Evolutionary conservation across 1,140 invertebrate species (phyloP), one percentile per base, ranked within the genome.

Genomic region (Monochamus saltuarius): DNA sequence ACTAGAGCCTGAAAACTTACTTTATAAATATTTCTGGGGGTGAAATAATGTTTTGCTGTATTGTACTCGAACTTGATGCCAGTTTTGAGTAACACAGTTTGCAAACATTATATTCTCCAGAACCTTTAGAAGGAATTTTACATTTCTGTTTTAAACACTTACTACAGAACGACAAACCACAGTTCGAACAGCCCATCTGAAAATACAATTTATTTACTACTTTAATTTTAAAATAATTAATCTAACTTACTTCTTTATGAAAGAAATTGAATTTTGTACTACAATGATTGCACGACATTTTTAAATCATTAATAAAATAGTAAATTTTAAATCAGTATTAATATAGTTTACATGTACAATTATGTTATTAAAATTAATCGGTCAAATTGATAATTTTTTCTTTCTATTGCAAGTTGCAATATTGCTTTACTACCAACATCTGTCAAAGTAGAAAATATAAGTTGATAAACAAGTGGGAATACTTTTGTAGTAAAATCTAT

Each of bases 151-250:
- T 82, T 40, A 87, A 72, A 73, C 85, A 87, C 72, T 84, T 86
- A 61, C 78, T 80, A 68, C 85, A 87, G 66, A 82, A 86, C 62
- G 83, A 84, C 68, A 85, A 82, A 19, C 84, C 84, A 73, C 85
- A 87, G 67, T 79, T 78, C 29, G 83, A 80, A 70, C 85, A 87
- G 2, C 84, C 84, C 77, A 81, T 78, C 84, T 84, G 62, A 49
- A 72, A 68, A 50, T 39, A 14, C 38, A 59, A 47, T 45, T 59
- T 57, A 38, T 13, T 39, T 35, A 56, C 29, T 29, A 6, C 22
- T 29, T 29, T 6, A 13, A 49, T 59, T 16, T 36, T 13, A 47
- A 14, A 50, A 34, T 14, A 40, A 22, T 43, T 10, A 52, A 52
- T 40, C 11, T 36, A 47, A 53, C 47, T 72, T 74, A 79, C 80